phyloP scores from a whole-genome alignment of 2,888 invertebrate genomes.

The Aquatica leii region DNA sequence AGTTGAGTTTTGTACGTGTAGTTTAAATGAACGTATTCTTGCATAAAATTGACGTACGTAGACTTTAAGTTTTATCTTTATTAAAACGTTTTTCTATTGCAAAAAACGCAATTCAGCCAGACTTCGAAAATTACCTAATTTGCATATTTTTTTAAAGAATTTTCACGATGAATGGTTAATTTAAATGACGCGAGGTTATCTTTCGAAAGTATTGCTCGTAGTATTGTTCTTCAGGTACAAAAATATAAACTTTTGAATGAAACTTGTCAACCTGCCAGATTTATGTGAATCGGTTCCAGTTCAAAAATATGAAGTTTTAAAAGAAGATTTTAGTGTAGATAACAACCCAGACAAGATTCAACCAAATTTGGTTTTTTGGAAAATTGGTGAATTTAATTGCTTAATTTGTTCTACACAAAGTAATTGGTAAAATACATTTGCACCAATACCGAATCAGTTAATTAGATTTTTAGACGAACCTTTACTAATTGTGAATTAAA shows the following conservation, averaged over 20 bases:
- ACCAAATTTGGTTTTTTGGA: slow-evolving; percentile 1
- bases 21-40: slow-evolving; percentile 31
- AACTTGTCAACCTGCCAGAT: slow-evolving; percentile 14
- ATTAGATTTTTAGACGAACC: slow-evolving; percentile 11
- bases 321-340: no score
- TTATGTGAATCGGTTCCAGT: slow-evolving; percentile 4
- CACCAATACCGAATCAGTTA: slow-evolving; percentile 23
- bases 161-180: slow-evolving; percentile 18
- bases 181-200: neutral
- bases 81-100: slow-evolving; percentile 17
- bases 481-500: no score
- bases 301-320: slow-evolving; percentile 10
- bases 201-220: slow-evolving; percentile 17
- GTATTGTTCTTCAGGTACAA: slow-evolving; percentile 13
- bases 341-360: neutral
- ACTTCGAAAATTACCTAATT: slow-evolving; percentile 18
- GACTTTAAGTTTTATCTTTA: neutral
- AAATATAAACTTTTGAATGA: neutral
- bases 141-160: slow-evolving; percentile 9
- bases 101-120: slow-evolving; percentile 9
- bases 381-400: neutral
- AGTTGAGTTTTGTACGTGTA: slow-evolving; percentile 25
- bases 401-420: slow-evolving; percentile 7
- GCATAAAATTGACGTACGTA: slow-evolving; percentile 33
- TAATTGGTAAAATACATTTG: no score